Evolutionary conservation across 2,797 vertebrate genomes (phyloP), one percentile per base, ranked within the genome.

Genomic region (Anguilla marmorata): DNA sequence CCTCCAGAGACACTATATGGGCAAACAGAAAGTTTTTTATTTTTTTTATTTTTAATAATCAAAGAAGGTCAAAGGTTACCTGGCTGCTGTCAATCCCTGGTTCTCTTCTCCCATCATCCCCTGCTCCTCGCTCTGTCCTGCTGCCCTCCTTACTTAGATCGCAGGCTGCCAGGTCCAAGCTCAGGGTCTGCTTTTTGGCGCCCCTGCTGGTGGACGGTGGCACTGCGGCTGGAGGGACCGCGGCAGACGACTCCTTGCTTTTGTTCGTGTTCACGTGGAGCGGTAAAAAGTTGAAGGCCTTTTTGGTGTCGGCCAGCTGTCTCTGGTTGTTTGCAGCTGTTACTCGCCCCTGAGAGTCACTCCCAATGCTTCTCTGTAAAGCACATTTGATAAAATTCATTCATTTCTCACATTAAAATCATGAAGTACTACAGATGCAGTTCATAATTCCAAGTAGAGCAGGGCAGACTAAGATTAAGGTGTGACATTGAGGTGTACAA

Each of bases 251-350:
- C 86, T 97, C 97, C 94, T 96, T 98, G 94, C 97, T 97, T 93
- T 97, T 99, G 93, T 99, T 98, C 91, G 98, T 99, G 95, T 99
- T 99, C 89, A 99, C 97, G 91, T 99, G 98, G 87, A 99, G 95
- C 58, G 98, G 97, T 90, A 99, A 93, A 91, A 98, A 99, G 95
- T 99, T 99, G 96, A 98, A 98, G 85, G 98, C 96, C 90, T 99
- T 99, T 94, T 97, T 97, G 94, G 95, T 97, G 91, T 99, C 98
- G 85, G 96, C 96, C 89, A 98, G 95, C 93, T 99, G 98, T 16
- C 99, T 97, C 94, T 99, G 99, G 96, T 99, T 99, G 96, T 99
- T 99, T 92, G 99, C 99, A 87, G 99, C 98, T 14, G 98, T 99
- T 93, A 97, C 98, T 85, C 99, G 97, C 86, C 99, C 99, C 95